Conservation (phyloP, 1,140 invertebrate genomes). For the Mylabris phalerata region DNA sequence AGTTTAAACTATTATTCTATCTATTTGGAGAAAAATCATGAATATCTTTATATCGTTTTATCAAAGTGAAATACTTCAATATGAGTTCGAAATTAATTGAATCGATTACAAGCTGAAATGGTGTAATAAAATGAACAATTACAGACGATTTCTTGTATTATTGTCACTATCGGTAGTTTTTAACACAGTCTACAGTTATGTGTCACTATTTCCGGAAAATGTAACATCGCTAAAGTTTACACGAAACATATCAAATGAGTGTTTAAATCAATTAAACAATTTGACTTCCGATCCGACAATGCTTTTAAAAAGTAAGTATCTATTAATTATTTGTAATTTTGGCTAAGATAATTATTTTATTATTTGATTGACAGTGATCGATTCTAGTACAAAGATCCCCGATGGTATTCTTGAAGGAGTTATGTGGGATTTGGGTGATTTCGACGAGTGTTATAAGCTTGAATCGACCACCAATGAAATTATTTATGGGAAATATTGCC, state of each 20-base stretch:
- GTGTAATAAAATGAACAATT: not conserved
- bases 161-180: no score
- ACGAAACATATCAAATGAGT: not conserved
- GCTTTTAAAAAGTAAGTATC: no score
- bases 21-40: not conserved
- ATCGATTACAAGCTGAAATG: no score
- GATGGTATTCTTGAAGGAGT: not conserved
- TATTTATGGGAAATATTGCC: constrained; percentile 3
- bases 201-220: no score
- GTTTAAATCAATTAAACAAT: no score
- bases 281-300: no score
- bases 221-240: no score
- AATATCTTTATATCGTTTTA: not conserved
- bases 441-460: not conserved
- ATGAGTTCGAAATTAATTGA: no score
- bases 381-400: not conserved
- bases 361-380: not conserved
- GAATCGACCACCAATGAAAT: not conserved
- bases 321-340: no score
- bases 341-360: no score
- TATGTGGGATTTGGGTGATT: not conserved
- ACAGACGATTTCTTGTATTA: not conserved
- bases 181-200: no score
- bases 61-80: no score
- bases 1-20: not conserved